Evolutionary conservation across 2,113 vertebrate species (phyloP).

Genomic region (Arizona elegans): DNA sequence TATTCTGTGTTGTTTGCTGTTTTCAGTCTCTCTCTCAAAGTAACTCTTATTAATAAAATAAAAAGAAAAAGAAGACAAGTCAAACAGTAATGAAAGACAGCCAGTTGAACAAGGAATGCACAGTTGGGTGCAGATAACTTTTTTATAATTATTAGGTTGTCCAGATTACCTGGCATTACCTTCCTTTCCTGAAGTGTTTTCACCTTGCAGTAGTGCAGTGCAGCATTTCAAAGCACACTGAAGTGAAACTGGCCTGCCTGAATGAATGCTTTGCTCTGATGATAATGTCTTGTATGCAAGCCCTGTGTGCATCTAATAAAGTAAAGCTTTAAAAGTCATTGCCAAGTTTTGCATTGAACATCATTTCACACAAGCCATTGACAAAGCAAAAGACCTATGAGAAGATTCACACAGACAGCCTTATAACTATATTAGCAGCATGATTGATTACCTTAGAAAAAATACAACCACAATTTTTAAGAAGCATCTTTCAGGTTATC

Average conservation of each 20-base stretch:
- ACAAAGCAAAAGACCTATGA: neutral
- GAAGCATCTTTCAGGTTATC: neutral
- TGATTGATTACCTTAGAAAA: neutral
- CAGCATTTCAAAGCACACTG: neutral
- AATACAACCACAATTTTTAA: neutral
- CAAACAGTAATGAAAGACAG: neutral
- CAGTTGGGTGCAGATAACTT: rapidly evolving
- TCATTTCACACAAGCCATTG: neutral
- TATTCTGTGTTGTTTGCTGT: neutral
- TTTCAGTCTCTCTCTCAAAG: neutral
- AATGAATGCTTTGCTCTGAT: neutral
- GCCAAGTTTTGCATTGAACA: neutral
- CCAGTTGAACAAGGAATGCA: neutral
- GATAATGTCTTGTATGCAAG: neutral
- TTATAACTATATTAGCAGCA: neutral
- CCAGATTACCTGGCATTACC: neutral
- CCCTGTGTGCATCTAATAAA: neutral
- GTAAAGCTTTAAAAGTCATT: neutral
- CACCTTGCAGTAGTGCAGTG: neutral
- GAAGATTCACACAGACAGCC: neutral
- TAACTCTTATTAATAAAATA: neutral
- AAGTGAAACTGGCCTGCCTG: neutral
- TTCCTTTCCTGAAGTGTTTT: neutral
- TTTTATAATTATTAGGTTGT: neutral
- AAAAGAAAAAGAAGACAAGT: neutral